A percentile compares a stretch with the other conserved stretches of the same genome.
phyloP scores from a whole-genome alignment of 2,113 vertebrate genomes.

The Ictalurus furcatus region DNA sequence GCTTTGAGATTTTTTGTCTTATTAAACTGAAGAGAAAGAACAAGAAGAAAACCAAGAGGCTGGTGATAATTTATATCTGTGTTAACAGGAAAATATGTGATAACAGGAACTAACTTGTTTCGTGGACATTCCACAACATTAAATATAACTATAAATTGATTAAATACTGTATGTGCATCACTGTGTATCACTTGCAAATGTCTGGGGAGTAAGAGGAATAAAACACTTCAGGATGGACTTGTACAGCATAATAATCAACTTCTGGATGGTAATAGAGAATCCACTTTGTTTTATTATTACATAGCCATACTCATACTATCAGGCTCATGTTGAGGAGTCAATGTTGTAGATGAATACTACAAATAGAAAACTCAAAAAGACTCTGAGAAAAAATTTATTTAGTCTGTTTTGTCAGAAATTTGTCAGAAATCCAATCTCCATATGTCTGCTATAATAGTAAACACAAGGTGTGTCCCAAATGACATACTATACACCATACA shows the following conservation, averaged over 20 bases:
- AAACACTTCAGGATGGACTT: background rate
- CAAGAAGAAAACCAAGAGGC: background rate
- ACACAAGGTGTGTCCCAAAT: no score
- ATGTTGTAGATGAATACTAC: background rate
- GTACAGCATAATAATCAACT: no score
- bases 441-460: no score
- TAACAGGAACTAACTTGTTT: no score
- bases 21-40: background rate
- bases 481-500: no score
- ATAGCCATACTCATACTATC: background rate
- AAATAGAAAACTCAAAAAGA: no score
- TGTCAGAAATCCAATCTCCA: no score
- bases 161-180: background rate
- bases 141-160: background rate
- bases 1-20: background rate
- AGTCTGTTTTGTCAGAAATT: no score
- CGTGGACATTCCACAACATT: background rate
- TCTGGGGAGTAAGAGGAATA: background rate
- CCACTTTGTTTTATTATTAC: background rate
- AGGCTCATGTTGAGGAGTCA: background rate
- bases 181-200: background rate
- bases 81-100: no score
- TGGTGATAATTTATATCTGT: no score
- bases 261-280: background rate
- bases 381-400: no score